Conservation (phyloP, 30 jellyfish, hydroid and myxozoan genomes). For the Hydractinia echinata region DNA sequence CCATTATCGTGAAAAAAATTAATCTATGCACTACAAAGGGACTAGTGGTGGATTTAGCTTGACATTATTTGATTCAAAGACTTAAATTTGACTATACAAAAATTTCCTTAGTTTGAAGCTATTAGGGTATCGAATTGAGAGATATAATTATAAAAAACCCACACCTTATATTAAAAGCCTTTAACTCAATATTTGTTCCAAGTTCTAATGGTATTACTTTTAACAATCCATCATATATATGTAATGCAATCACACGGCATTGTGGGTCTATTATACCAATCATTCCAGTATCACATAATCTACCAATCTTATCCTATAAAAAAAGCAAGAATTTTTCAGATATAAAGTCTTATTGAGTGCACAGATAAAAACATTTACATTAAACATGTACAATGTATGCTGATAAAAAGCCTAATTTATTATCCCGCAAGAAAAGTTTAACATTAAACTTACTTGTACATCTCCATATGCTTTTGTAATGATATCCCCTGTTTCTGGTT, state of each 20-base stretch:
- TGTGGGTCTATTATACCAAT: conserved; percentile 91
- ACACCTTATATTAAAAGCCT: conserved; percentile 83
- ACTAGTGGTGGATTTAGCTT: too few relatives aligned
- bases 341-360: too few relatives aligned
- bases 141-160: background rate
- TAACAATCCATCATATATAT: conserved; percentile 79
- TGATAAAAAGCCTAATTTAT: background rate
- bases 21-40: too few relatives aligned
- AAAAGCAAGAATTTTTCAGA: background rate
- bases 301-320: conserved; percentile 86
- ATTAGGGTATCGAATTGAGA: too few relatives aligned
- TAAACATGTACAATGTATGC: background rate
- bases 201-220: conserved; percentile 81
- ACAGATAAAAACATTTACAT: background rate
- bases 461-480: conserved; percentile 93
- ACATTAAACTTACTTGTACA: conserved; percentile 57
- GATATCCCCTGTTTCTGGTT: conserved; percentile 59
- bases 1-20: too few relatives aligned
- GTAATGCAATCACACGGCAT: conserved; percentile 78
- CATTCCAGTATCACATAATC: conserved; percentile 92
- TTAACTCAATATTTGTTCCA: conserved; percentile 68
- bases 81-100: too few relatives aligned
- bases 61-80: too few relatives aligned
- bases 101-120: too few relatives aligned
- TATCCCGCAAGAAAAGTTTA: background rate